A percentile compares a stretch with the other conserved stretches of the same genome.
phyloP scores from a whole-genome alignment of 1,140 invertebrate species.

The Hydropsyche tenuis region DNA sequence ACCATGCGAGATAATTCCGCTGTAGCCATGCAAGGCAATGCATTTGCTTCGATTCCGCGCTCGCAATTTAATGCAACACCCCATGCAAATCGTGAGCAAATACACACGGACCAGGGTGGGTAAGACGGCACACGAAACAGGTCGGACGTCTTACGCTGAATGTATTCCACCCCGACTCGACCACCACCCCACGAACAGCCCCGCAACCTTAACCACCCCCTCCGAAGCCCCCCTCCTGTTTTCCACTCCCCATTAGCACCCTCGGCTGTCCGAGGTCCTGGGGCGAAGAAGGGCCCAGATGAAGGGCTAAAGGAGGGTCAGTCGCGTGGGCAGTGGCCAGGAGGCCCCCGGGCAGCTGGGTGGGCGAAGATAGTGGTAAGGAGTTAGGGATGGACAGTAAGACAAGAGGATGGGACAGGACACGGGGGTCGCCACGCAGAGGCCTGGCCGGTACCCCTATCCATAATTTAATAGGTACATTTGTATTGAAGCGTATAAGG shows the following conservation, averaged over 20 bases:
- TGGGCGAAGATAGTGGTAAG: background rate
- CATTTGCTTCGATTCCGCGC: background rate
- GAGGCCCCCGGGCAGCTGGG: background rate
- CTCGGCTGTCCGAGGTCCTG: background rate
- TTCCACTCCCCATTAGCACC: background rate
- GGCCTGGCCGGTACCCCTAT: slow-evolving; percentile 42
- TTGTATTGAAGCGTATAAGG: slow-evolving; percentile 51
- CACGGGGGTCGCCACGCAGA: slow-evolving; percentile 29
- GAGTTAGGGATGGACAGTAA: slow-evolving; percentile 11
- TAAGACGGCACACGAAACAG: slow-evolving; percentile 47
- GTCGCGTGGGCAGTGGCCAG: slow-evolving; percentile 14
- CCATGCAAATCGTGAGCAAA: slow-evolving; percentile 39
- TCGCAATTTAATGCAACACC: slow-evolving; percentile 44
- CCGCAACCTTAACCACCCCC: slow-evolving; percentile 17
- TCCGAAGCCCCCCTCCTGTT: background rate
- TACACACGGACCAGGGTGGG: slow-evolving; percentile 31
- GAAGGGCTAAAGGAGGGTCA: slow-evolving; percentile 8
- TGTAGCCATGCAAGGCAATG: too few relatives aligned
- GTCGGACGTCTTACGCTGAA: slow-evolving; percentile 50
- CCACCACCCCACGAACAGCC: too few relatives aligned
- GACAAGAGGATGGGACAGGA: background rate
- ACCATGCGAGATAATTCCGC: too few relatives aligned
- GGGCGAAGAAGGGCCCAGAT: background rate
- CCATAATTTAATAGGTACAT: slow-evolving; percentile 51
- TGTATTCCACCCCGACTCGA: slow-evolving; percentile 41